Percentiles rank a stretch among this genome's conserved stretches.
Conservation (phyloP, 2,888 invertebrate genomes). For the Diarsia rubi region DNA sequence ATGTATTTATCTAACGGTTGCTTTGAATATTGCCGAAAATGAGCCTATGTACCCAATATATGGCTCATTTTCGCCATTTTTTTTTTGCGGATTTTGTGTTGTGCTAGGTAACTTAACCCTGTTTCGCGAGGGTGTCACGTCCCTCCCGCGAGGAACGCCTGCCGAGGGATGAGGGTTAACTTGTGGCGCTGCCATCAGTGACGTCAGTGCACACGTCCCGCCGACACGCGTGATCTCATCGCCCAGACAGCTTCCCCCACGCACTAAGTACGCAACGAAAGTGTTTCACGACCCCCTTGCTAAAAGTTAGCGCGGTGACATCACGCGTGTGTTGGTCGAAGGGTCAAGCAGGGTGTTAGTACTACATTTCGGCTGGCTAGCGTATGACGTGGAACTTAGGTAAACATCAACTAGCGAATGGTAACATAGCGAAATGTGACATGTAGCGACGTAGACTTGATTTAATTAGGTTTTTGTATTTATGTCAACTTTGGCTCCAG, state of each 20-base stretch:
- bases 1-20: background rate
- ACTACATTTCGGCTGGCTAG: background rate
- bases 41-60: background rate
- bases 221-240: conserved; percentile 41
- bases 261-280: background rate
- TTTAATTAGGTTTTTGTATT: background rate
- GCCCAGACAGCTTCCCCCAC: conserved; percentile 12
- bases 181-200: conserved; percentile 24
- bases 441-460: background rate
- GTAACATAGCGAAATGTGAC: too few species aligned
- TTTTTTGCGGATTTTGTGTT: background rate
- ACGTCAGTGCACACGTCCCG: conserved; percentile 39
- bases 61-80: background rate
- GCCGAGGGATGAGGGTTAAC: conserved; percentile 15
- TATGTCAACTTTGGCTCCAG: background rate
- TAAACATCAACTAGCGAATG: background rate
- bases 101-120: background rate
- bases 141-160: background rate
- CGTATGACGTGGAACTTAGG: background rate
- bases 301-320: conserved; percentile 18
- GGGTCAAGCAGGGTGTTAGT: background rate
- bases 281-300: background rate
- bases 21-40: background rate
- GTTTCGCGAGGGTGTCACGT: background rate
- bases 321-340: conserved; percentile 3